Percentiles rank a stretch among this genome's conserved stretches.
These are phyloP conservation scores for Delichon dasypus DNA, from an alignment of 2,797 vertebrate species.

Conservation along the genomic window DNA sequence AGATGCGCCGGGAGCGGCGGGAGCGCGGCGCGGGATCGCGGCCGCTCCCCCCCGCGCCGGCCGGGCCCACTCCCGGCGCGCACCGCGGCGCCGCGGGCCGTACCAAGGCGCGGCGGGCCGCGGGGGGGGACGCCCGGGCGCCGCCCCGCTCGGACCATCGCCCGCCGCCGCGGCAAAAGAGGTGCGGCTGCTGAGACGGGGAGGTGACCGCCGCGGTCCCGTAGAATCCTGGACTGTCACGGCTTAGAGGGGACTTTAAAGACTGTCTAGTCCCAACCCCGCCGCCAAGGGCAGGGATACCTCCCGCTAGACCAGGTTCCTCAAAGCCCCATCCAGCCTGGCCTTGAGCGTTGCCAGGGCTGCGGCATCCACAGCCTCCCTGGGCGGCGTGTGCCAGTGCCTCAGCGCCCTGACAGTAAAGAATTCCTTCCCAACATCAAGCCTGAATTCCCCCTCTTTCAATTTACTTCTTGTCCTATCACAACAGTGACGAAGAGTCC, in stretches of 20 bases:
- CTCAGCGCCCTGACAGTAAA: rapidly evolving
- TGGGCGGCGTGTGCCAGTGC: too few species aligned
- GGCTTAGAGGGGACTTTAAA: too few species aligned
- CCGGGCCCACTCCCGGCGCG: background rate
- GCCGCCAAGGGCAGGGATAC: background rate
- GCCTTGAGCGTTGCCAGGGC: background rate
- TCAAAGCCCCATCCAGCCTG: background rate
- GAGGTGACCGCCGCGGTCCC: rapidly evolving
- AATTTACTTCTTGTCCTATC: background rate
- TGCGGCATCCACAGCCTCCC: background rate
- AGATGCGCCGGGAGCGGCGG: background rate
- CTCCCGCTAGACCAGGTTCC: rapidly evolving
- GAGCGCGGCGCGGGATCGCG: background rate
- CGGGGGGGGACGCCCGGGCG: background rate
- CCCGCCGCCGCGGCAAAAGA: rapidly evolving
- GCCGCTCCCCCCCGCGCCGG: background rate
- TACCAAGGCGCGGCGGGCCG: background rate
- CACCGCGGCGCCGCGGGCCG: background rate
- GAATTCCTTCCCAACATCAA: background rate
- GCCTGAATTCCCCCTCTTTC: background rate
- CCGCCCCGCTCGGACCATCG: too few species aligned
- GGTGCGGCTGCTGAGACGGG: rapidly evolving
- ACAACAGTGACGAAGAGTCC: too few species aligned
- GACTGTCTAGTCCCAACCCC: background rate
- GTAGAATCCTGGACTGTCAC: rapidly evolving